A percentile compares a stretch with the other conserved stretches of the same genome.
These are phyloP conservation scores for Ryuthela nishihirai DNA, from an alignment of 2,888 invertebrate species.

Conservation along the genomic window DNA sequence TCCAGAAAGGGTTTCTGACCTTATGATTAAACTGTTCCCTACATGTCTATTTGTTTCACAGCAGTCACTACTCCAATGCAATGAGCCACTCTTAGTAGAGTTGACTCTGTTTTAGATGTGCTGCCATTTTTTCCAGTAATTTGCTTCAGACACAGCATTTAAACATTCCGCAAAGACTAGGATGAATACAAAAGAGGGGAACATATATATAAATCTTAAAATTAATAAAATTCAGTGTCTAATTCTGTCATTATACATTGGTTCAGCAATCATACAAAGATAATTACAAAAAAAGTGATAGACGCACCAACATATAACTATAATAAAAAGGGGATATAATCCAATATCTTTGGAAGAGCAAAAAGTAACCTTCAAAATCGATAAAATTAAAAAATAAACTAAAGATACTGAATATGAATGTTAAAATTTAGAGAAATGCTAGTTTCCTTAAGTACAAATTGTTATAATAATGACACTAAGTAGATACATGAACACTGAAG, in stretches of 20 bases:
- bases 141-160: constrained; percentile 26
- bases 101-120: too few species aligned
- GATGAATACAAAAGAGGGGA: constrained; percentile 32
- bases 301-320: constrained; percentile 12
- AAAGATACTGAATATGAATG: constrained; percentile 16
- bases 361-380: constrained; percentile 23
- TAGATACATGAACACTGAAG: constrained; percentile 36
- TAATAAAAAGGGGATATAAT: constrained; percentile 23
- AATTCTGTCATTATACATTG: constrained; percentile 14
- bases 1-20: too few species aligned
- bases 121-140: too few species aligned
- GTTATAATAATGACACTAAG: constrained; percentile 37
- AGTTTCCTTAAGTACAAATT: constrained; percentile 35
- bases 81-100: too few species aligned
- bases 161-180: constrained; percentile 38
- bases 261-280: constrained; percentile 26
- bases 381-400: constrained; percentile 10
- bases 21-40: too few species aligned
- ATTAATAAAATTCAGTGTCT: constrained; percentile 25
- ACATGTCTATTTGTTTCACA: too few species aligned
- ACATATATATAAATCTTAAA: constrained; percentile 38
- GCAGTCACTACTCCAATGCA: too few species aligned
- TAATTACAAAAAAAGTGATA: constrained; percentile 30
- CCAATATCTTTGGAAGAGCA: constrained; percentile 19
- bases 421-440: constrained; percentile 22